These are phyloP conservation scores for Neolamprologus variostigma DNA, from an alignment of 2,113 vertebrate genomes.

Conservation along the genomic window DNA sequence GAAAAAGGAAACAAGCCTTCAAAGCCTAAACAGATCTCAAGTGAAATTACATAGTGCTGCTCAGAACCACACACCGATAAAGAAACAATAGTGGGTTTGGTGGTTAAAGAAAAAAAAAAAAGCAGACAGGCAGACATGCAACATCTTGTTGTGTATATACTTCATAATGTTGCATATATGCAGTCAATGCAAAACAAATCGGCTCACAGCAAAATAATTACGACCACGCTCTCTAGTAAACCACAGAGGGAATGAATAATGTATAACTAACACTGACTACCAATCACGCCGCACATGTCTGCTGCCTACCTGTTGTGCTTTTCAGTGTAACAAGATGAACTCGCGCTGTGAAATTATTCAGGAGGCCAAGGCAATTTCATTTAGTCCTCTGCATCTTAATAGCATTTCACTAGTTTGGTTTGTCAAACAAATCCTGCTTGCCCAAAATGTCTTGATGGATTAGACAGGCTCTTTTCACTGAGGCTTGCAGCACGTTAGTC, in stretches of 20 bases:
- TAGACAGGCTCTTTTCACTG: background rate
- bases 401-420: slow-evolving; percentile 12
- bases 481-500: background rate
- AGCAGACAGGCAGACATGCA: background rate
- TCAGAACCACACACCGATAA: background rate
- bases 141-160: background rate
- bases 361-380: background rate
- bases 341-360: slow-evolving; percentile 15
- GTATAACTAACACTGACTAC: background rate
- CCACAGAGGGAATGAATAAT: slow-evolving; percentile 6
- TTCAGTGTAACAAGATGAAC: background rate
- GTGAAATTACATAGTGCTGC: slow-evolving; percentile 23
- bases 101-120: background rate
- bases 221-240: background rate
- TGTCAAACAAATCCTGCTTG: slow-evolving; percentile 10
- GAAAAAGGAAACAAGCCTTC: background rate
- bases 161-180: background rate
- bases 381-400: background rate
- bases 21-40: background rate
- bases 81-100: background rate
- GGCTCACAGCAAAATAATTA: background rate
- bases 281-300: background rate
- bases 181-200: background rate
- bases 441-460: background rate
- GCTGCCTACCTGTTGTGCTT: slow-evolving; percentile 19